A percentile compares a stretch with the other conserved stretches of the same genome.
These are phyloP conservation scores for Phalacrocorax pelagicus DNA, from an alignment of 2,113 vertebrate species.

Conservation along the genomic window DNA sequence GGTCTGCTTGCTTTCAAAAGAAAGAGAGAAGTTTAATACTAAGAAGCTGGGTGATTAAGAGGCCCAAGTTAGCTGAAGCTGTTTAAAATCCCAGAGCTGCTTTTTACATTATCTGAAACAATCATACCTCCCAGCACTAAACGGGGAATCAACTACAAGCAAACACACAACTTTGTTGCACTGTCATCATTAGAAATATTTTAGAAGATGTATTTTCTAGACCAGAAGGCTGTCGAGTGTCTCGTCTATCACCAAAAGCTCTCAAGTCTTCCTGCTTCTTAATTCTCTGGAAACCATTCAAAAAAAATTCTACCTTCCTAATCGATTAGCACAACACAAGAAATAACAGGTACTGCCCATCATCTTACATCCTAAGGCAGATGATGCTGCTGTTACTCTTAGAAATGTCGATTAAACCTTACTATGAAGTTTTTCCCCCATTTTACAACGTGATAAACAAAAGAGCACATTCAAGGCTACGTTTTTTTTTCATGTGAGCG, in stretches of 20 bases:
- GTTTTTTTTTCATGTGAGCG: fast-evolving
- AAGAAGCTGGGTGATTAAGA: background rate
- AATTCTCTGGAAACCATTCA: background rate
- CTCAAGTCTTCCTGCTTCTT: background rate
- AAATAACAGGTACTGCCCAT: background rate
- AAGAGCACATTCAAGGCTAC: background rate
- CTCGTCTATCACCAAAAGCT: background rate
- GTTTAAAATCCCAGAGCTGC: background rate
- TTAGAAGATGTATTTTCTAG: background rate
- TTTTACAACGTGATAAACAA: background rate
- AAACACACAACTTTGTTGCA: background rate
- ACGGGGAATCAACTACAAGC: background rate
- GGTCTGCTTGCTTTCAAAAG: background rate
- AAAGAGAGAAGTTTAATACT: background rate
- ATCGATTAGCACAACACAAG: background rate
- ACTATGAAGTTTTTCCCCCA: background rate
- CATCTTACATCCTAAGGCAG: background rate
- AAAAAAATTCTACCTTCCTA: background rate
- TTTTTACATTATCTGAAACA: background rate
- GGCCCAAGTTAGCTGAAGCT: background rate
- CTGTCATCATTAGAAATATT: background rate
- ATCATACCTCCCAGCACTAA: background rate
- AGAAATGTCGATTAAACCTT: background rate
- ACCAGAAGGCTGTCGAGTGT: background rate
- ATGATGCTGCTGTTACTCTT: background rate